Evolutionary conservation across 1,140 invertebrate genomes (phyloP).

Genomic region (Lordiphosa collinella): DNA sequence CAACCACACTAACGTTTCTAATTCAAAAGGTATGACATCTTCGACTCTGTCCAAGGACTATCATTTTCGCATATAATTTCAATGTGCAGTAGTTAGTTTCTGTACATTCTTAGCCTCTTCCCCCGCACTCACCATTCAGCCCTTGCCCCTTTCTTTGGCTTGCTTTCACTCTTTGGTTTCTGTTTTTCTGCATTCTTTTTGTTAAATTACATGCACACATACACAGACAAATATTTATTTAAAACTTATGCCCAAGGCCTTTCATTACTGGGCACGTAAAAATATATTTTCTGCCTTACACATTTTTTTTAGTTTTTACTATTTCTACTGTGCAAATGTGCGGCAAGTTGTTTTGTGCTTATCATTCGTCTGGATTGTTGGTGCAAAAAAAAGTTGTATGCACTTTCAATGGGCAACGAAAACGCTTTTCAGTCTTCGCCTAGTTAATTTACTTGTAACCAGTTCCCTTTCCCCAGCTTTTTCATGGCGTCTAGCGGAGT

Average conservation of each 20-base stretch:
- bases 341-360: slow-evolving; percentile 58
- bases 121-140: not conserved
- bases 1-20: too few species aligned
- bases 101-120: slow-evolving; percentile 26
- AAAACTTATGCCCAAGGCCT: slow-evolving; percentile 75
- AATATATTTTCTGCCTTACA: slow-evolving; percentile 20
- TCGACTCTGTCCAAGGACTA: not conserved
- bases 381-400: slow-evolving; percentile 28
- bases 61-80: slow-evolving; percentile 37
- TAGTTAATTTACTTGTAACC: slow-evolving; percentile 63
- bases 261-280: slow-evolving; percentile 70
- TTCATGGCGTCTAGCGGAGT: slow-evolving; percentile 56
- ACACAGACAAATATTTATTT: slow-evolving; percentile 71
- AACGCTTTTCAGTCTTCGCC: slow-evolving; percentile 36
- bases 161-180: slow-evolving; percentile 29
- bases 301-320: slow-evolving; percentile 27
- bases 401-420: slow-evolving; percentile 17
- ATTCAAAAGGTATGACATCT: not conserved
- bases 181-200: slow-evolving; percentile 43
- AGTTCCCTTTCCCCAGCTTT: slow-evolving; percentile 27
- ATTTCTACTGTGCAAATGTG: slow-evolving; percentile 58
- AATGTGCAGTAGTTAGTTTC: slow-evolving; percentile 56
- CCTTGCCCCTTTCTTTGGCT: slow-evolving; percentile 50
- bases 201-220: slow-evolving; percentile 73
- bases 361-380: slow-evolving; percentile 41